These are phyloP conservation scores for Caranx ignobilis DNA, from an alignment of 2,113 vertebrate species.

Conservation along the genomic window DNA sequence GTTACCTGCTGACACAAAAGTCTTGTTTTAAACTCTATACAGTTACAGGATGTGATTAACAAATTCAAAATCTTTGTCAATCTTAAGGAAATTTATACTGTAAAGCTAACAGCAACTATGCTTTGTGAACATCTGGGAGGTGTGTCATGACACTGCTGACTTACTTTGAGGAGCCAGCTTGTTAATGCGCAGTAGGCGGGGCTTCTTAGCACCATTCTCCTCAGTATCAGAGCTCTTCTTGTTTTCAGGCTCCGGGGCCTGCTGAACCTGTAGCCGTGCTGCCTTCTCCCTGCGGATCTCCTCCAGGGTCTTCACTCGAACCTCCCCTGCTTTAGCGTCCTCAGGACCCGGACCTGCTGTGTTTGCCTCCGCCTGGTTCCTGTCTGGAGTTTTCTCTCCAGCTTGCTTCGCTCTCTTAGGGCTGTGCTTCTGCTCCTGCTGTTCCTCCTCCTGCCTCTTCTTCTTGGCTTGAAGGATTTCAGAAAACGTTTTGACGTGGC, in stretches of 20 bases:
- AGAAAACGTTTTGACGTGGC: constrained; percentile 81
- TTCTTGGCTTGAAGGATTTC: constrained; percentile 88
- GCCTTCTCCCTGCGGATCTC: constrained; percentile 95
- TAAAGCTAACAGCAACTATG: not conserved
- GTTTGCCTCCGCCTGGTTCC: not conserved
- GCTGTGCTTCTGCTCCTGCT: constrained; percentile 57
- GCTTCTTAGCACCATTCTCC: constrained; percentile 58
- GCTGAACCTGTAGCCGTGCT: constrained; percentile 81
- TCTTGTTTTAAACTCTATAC: not conserved
- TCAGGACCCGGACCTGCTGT: not conserved
- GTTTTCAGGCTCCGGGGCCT: constrained; percentile 20
- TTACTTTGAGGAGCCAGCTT: constrained; percentile 81
- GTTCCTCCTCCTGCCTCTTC: constrained; percentile 82
- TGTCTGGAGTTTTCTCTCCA: constrained; percentile 32
- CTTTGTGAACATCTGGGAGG: not conserved
- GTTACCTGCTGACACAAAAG: constrained; percentile 40
- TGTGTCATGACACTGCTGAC: not conserved
- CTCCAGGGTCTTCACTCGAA: constrained; percentile 92
- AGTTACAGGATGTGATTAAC: not conserved
- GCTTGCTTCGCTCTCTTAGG: constrained; percentile 18
- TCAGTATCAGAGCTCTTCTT: constrained; percentile 34
- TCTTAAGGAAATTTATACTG: not conserved
- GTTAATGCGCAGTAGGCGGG: constrained; percentile 74
- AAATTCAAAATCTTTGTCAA: not conserved
- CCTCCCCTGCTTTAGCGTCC: constrained; percentile 42